Evolutionary conservation across 2,888 invertebrate species (phyloP).

Genomic region (Nomada ruficornis): DNA sequence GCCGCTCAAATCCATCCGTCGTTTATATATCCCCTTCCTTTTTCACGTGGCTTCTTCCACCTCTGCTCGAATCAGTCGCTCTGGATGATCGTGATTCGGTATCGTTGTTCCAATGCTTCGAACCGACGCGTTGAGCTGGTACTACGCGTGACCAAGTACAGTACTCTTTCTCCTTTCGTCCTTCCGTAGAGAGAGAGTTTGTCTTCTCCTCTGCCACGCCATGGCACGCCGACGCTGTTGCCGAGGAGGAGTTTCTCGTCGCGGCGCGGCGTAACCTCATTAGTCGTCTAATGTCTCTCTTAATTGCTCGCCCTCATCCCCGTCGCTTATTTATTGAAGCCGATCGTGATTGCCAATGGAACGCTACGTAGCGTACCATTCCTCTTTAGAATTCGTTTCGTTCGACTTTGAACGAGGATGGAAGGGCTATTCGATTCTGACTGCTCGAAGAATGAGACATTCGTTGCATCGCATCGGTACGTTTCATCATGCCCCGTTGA

Average conservation of each 20-base stretch:
- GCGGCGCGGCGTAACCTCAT: slow-evolving; percentile 80
- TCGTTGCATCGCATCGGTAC: slow-evolving; percentile 40
- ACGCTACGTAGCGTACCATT: slow-evolving; percentile 17
- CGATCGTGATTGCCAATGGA: slow-evolving; percentile 73
- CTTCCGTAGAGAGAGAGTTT: background rate
- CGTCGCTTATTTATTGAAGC: slow-evolving; percentile 77
- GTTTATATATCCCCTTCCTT: slow-evolving; percentile 52
- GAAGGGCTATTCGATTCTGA: background rate
- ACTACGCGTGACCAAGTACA: slow-evolving; percentile 61
- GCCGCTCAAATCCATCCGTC: slow-evolving; percentile 69
- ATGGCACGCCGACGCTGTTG: slow-evolving; percentile 55
- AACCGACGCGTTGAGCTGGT: slow-evolving; percentile 40
- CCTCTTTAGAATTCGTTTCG: slow-evolving; percentile 4
- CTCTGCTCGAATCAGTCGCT: slow-evolving; percentile 41
- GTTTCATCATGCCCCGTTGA: slow-evolving; percentile 43
- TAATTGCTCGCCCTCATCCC: slow-evolving; percentile 78
- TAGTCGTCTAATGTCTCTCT: slow-evolving; percentile 82
- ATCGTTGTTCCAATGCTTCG: slow-evolving; percentile 47
- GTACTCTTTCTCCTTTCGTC: slow-evolving; percentile 40
- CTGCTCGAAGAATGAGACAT: background rate
- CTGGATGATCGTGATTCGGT: slow-evolving; percentile 61
- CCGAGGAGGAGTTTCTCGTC: slow-evolving; percentile 59
- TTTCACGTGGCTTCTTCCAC: slow-evolving; percentile 53
- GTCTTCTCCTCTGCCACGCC: slow-evolving; percentile 35
- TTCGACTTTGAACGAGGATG: background rate